Percentiles rank a stretch among this genome's conserved stretches.
These are phyloP conservation scores for Drosophila repletoides DNA, from an alignment of 1,140 invertebrate genomes.

Conservation along the genomic window DNA sequence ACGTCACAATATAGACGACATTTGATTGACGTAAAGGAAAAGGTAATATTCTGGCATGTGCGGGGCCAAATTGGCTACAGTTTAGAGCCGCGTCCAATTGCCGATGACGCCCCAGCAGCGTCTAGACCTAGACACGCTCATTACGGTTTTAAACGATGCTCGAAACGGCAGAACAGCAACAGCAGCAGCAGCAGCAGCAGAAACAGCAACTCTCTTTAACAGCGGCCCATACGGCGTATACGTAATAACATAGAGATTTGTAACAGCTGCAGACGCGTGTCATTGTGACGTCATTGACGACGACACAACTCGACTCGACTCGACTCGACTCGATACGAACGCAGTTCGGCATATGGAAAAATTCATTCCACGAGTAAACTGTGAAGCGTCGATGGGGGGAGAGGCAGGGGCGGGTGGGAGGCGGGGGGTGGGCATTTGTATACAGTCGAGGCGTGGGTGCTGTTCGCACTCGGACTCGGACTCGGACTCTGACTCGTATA, in stretches of 20 bases:
- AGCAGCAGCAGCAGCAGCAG: too few relatives aligned
- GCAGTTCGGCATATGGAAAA: constrained; percentile 19
- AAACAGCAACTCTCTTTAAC: neutral
- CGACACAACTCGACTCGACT: neutral
- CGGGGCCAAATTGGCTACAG: constrained; percentile 55
- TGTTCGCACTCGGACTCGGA: neutral
- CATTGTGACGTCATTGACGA: constrained; percentile 56
- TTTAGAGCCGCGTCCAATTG: constrained; percentile 46
- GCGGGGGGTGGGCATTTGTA: neutral
- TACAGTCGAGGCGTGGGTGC: constrained; percentile 15
- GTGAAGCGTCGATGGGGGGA: neutral
- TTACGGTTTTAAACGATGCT: constrained; percentile 21
- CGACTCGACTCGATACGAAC: constrained; percentile 5
- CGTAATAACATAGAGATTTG: constrained; percentile 25
- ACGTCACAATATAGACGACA: neutral
- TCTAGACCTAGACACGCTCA: constrained; percentile 33
- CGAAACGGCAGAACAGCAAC: neutral
- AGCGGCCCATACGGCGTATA: constrained; percentile 26
- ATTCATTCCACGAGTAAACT: constrained; percentile 11
- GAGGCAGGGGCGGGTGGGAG: neutral
- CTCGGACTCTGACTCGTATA: constrained; percentile 46
- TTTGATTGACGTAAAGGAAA: too few relatives aligned
- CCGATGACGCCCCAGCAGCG: constrained; percentile 37
- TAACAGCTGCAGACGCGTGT: constrained; percentile 38
- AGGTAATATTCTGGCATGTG: constrained; percentile 33